Conservation (phyloP, 2,113 vertebrate species). For the Crotalus helleri region DNA sequence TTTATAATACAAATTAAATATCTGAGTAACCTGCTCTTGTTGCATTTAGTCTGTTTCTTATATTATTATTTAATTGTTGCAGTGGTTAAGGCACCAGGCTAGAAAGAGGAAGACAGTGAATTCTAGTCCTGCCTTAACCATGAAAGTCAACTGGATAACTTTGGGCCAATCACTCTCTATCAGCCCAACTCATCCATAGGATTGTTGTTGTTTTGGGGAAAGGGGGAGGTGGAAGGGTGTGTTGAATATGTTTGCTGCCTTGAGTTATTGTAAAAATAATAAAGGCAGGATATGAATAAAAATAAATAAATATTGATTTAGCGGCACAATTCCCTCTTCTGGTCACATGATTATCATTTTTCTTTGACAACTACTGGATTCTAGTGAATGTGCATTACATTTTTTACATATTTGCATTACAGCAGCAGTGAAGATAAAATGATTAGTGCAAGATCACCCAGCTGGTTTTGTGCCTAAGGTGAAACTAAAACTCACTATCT, state of each 20-base stretch:
- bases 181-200: not conserved
- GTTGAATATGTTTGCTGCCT: not conserved
- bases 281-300: not conserved
- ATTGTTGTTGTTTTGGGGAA: not conserved
- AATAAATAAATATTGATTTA: not conserved
- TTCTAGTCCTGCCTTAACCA: not conserved
- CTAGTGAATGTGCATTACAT: not conserved
- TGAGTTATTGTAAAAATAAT: not conserved
- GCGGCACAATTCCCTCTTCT: not conserved
- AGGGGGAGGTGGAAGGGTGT: not conserved
- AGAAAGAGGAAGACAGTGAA: not conserved
- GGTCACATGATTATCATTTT: not conserved
- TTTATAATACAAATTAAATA: slow-evolving; percentile 8
- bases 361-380: not conserved
- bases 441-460: not conserved
- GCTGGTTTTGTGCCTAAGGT: not conserved
- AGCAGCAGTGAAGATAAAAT: not conserved
- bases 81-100: not conserved
- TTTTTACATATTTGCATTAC: not conserved
- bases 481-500: not conserved
- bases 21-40: not conserved
- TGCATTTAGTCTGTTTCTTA: not conserved
- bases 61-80: not conserved
- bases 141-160: not conserved
- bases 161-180: not conserved